A percentile compares a stretch with the other conserved stretches of the same genome.
These are phyloP conservation scores for Syngnathus acus DNA, from an alignment of 2,797 vertebrate species.

Conservation along the genomic window DNA sequence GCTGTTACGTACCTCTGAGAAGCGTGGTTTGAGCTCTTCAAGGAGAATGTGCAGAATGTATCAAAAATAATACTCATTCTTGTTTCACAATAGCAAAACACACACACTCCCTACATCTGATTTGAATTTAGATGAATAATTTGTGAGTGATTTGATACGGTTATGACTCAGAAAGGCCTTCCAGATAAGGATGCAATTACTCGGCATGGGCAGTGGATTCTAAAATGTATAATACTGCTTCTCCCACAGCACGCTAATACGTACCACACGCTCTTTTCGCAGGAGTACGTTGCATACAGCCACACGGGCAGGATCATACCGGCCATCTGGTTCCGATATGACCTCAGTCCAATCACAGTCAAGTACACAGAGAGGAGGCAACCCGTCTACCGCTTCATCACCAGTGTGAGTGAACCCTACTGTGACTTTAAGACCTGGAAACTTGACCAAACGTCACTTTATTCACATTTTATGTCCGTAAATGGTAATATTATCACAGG, in stretches of 20 bases:
- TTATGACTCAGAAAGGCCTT: slow-evolving; percentile 22
- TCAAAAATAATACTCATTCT: background rate
- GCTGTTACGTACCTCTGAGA: slow-evolving; percentile 49
- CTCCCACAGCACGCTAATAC: background rate
- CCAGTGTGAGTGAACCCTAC: slow-evolving; percentile 78
- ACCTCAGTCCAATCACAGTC: slow-evolving; percentile 97
- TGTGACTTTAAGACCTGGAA: background rate
- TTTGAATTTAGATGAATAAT: slow-evolving; percentile 17
- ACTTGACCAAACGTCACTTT: background rate
- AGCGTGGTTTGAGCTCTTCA: slow-evolving; percentile 28
- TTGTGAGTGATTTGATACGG: slow-evolving; percentile 21
- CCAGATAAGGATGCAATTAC: slow-evolving; percentile 7
- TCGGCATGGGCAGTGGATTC: background rate
- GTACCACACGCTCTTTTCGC: background rate
- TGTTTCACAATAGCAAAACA: background rate
- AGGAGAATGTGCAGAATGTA: background rate
- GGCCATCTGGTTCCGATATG: slow-evolving; percentile 98
- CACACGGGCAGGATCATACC: slow-evolving; percentile 97
- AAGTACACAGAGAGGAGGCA: slow-evolving; percentile 96
- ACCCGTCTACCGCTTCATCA: slow-evolving; percentile 95
- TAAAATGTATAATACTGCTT: background rate
- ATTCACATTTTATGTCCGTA: background rate
- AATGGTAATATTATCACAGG: background rate
- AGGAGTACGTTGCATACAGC: slow-evolving; percentile 98
- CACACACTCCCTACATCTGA: slow-evolving; percentile 3